Evolutionary conservation across 1,140 invertebrate genomes (phyloP).

Genomic region (Aplysia californica): DNA sequence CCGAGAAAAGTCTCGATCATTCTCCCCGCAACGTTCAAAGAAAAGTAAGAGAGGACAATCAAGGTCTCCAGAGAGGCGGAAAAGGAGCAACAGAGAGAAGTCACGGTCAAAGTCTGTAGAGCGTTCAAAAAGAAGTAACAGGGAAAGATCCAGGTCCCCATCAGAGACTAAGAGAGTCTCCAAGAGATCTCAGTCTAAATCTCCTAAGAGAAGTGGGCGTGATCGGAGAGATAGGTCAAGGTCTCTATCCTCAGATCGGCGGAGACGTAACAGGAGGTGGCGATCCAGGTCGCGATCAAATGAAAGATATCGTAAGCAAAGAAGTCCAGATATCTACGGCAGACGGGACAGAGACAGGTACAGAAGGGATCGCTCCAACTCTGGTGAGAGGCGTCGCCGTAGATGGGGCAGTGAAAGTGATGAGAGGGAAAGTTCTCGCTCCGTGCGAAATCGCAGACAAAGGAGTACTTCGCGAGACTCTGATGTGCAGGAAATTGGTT

Average conservation of each 20-base stretch:
- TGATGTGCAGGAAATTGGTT: too few species aligned
- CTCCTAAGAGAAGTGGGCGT: too few species aligned
- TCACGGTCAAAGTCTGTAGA: too few species aligned
- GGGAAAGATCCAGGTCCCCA: background rate
- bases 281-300: conserved; percentile 8
- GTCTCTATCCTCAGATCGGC: background rate
- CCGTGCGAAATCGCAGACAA: too few species aligned
- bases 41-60: background rate
- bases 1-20: background rate
- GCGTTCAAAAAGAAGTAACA: too few species aligned
- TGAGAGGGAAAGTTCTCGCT: too few species aligned
- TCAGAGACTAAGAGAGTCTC: too few species aligned
- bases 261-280: background rate
- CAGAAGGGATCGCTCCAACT: background rate
- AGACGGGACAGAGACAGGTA: background rate
- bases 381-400: background rate
- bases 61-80: background rate
- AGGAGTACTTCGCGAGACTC: too few species aligned
- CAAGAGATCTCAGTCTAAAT: too few species aligned
- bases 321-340: background rate
- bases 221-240: conserved; percentile 13
- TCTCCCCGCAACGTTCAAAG: background rate
- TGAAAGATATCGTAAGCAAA: background rate
- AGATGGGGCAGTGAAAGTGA: background rate
- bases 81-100: background rate